These are phyloP conservation scores for Xestia sexstrigata DNA, from an alignment of 2,888 invertebrate species.

Conservation along the genomic window DNA sequence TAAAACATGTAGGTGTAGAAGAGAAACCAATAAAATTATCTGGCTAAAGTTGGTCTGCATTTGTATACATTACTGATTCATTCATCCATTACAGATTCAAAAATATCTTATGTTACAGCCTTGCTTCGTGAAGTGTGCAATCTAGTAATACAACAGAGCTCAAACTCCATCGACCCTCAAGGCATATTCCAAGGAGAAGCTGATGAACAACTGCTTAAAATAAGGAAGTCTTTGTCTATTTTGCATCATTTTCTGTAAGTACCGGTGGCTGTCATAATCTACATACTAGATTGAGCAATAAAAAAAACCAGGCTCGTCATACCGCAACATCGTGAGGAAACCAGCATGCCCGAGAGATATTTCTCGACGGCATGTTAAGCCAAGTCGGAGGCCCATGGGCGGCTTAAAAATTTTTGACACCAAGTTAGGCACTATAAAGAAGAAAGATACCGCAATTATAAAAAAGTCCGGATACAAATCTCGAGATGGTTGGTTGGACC, in stretches of 20 bases:
- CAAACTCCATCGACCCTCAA: conserved; percentile 93
- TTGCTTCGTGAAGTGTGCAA: conserved; percentile 95
- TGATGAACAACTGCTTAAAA: conserved; percentile 93
- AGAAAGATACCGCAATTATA: too few species aligned
- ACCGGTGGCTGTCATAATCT: neutral
- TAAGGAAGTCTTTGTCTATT: conserved; percentile 87
- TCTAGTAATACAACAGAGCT: conserved; percentile 94
- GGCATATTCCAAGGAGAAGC: conserved; percentile 96
- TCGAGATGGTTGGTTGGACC: too few species aligned
- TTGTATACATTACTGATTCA: too few species aligned
- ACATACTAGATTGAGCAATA: too few species aligned
- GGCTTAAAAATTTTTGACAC: too few species aligned
- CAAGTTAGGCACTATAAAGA: too few species aligned
- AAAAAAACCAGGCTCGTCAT: too few species aligned
- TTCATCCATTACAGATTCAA: neutral
- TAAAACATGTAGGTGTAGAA: neutral
- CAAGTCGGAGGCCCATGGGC: too few species aligned
- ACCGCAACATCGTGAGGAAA: too few species aligned
- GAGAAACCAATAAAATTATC: neutral
- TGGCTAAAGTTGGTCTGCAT: neutral
- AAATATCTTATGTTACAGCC: conserved; percentile 84
- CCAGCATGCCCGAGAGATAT: too few species aligned
- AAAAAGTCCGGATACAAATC: too few species aligned
- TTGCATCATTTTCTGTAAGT: conserved; percentile 91
- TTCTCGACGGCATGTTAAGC: too few species aligned